Percentiles rank a stretch among this genome's conserved stretches.
These are phyloP conservation scores for Solenodon paradoxus DNA, from an alignment of 2,113 vertebrate genomes.

Conservation along the genomic window DNA sequence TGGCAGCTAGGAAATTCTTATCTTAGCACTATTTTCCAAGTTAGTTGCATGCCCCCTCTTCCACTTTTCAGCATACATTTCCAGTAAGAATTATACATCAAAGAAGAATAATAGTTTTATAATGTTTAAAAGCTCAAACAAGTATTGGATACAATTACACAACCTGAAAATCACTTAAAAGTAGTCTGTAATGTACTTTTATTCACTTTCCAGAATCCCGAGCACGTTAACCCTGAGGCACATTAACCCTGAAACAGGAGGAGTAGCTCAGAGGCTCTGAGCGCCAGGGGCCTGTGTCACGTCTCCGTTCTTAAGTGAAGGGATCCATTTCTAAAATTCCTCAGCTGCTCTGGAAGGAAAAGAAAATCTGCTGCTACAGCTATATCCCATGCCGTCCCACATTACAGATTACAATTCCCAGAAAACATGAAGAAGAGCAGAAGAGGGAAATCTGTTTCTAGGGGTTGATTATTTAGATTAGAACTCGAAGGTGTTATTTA, in stretches of 20 bases:
- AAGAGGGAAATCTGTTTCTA: not conserved
- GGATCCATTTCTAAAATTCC: not conserved
- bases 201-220: not conserved
- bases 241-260: not conserved
- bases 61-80: slow-evolving; percentile 22
- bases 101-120: slow-evolving; percentile 28
- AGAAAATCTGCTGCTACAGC: not conserved
- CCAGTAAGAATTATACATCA: not conserved
- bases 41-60: not conserved
- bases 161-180: slow-evolving; percentile 34
- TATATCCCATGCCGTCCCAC: not conserved
- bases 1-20: not conserved
- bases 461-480: not conserved
- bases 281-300: not conserved
- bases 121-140: slow-evolving; percentile 27
- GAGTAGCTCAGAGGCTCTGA: not conserved
- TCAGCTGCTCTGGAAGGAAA: not conserved
- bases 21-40: slow-evolving; percentile 1
- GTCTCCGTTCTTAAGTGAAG: not conserved
- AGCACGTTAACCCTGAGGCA: no score
- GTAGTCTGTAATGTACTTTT: not conserved
- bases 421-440: not conserved
- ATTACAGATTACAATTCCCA: not conserved
- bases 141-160: slow-evolving; percentile 3
- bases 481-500: not conserved